Percentiles rank a stretch among this genome's conserved stretches.
These are phyloP conservation scores for Eupsittula cactorum DNA, from an alignment of 2,113 vertebrate species.

Conservation along the genomic window DNA sequence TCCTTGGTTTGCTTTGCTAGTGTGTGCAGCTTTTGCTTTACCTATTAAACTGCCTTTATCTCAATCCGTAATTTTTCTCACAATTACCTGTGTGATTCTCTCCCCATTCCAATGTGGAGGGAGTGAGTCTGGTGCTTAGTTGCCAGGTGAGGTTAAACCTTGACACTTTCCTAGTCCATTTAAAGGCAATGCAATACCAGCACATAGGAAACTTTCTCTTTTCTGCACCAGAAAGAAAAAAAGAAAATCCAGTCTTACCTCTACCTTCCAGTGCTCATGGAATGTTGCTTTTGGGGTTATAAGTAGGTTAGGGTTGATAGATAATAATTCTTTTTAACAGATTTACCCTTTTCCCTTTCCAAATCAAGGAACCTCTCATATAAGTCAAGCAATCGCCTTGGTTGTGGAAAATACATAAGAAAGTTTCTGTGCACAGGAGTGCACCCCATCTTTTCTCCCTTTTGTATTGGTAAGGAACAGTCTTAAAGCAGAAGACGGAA, in stretches of 20 bases:
- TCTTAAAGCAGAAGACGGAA: neutral
- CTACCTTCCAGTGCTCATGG: neutral
- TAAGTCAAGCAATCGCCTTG: neutral
- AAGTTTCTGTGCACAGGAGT: rapidly evolving
- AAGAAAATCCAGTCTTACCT: neutral
- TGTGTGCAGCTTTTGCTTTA: neutral
- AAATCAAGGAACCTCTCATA: neutral
- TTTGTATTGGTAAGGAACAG: neutral
- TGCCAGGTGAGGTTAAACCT: neutral
- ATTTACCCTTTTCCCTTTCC: neutral
- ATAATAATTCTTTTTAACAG: neutral
- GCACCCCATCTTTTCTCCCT: neutral
- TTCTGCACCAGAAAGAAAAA: slow-evolving; percentile 10
- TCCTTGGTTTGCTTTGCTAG: neutral
- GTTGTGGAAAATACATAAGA: neutral
- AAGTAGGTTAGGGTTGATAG: neutral
- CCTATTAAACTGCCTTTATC: neutral
- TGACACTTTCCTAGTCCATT: neutral
- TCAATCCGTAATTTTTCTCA: neutral
- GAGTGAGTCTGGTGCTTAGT: neutral
- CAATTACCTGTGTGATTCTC: neutral
- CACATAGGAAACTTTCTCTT: slow-evolving; percentile 48
- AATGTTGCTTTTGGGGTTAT: neutral
- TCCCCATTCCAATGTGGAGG: neutral
- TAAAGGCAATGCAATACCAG: slow-evolving; percentile 11